Percentiles rank a stretch among this genome's conserved stretches.
Evolutionary conservation across 2,797 vertebrate species (phyloP).

Genomic region (Sciurus carolinensis): DNA sequence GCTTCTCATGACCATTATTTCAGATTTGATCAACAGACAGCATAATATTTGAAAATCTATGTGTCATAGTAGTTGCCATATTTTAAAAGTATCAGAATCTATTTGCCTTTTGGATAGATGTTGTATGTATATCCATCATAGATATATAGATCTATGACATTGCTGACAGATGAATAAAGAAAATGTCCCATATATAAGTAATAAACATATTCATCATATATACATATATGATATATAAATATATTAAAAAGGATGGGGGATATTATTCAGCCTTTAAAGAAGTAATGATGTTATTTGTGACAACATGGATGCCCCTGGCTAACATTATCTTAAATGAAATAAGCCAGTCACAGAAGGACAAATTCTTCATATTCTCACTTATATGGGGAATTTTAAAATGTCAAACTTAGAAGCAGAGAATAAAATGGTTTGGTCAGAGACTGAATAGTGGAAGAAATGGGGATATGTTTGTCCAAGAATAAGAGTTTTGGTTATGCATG

Average conservation of each 20-base stretch:
- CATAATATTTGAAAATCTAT: background rate
- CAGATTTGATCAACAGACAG: background rate
- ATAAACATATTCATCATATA: no score
- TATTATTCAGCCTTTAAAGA: background rate
- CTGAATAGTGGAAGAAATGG: background rate
- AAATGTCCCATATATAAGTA: no score
- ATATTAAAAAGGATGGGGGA: background rate
- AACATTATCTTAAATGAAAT: background rate
- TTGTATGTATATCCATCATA: no score
- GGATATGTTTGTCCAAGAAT: background rate
- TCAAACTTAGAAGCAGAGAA: background rate
- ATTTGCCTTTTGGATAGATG: background rate
- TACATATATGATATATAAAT: no score
- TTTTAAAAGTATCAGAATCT: background rate
- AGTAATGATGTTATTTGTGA: background rate
- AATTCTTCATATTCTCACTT: background rate
- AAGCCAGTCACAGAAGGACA: background rate
- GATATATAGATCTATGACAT: background rate
- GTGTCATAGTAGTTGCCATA: background rate
- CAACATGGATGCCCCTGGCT: background rate
- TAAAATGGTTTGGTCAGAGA: background rate
- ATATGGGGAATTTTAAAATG: background rate
- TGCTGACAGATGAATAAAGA: no score
- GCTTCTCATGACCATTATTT: background rate
- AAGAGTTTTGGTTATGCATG: background rate